Percentiles rank a stretch among this genome's conserved stretches.
Conservation (phyloP, 2,888 invertebrate genomes). For the Orthosia gothica region DNA sequence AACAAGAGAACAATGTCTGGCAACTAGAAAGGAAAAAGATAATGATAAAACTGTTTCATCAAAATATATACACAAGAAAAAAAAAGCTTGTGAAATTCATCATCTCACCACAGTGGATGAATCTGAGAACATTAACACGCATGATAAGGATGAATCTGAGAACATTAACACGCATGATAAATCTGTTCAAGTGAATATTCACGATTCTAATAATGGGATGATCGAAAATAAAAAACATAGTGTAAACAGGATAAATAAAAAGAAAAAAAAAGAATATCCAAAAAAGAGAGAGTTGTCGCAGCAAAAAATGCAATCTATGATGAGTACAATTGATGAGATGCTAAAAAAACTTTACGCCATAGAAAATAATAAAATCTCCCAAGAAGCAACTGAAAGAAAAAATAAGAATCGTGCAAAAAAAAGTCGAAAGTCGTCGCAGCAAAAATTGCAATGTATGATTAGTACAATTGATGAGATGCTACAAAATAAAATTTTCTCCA, state of each 20-base stretch:
- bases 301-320: no score
- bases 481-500: no score
- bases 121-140: neutral
- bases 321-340: neutral
- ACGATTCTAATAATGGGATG: neutral
- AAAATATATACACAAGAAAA: neutral
- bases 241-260: neutral
- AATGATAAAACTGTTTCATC: neutral
- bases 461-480: no score
- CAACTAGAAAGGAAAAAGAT: neutral
- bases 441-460: no score
- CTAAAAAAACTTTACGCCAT: neutral
- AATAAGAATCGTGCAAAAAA: no score
- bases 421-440: no score
- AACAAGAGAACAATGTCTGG: neutral
- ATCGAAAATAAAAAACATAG: neutral
- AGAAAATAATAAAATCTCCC: no score
- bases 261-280: neutral
- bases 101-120: neutral
- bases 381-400: no score
- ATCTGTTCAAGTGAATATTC: neutral
- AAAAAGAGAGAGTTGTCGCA: no score
- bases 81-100: neutral
- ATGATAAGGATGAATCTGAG: neutral
- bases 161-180: neutral